Percentiles rank a stretch among this genome's conserved stretches.
phyloP scores from a whole-genome alignment of 2,888 invertebrate genomes.

The Byasa hedistus region DNA sequence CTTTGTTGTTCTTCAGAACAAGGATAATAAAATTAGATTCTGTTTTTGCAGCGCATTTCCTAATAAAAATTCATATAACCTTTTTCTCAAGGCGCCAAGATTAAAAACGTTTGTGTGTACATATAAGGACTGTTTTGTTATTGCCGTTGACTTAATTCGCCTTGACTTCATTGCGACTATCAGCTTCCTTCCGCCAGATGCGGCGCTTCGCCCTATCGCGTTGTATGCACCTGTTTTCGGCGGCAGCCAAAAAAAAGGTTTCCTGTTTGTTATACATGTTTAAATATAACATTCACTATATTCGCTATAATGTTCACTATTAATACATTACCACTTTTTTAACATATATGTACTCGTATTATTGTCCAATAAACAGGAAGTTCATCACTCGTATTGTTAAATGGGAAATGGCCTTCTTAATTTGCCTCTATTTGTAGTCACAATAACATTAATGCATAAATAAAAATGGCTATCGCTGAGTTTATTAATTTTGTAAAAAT shows the following conservation, averaged over 20 bases:
- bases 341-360: too few relatives aligned
- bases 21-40: too few relatives aligned
- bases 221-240: conserved; percentile 29
- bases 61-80: conserved; percentile 30
- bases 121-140: conserved; percentile 39
- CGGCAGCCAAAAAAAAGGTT: conserved; percentile 11
- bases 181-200: conserved; percentile 53
- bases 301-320: not conserved
- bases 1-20: too few relatives aligned
- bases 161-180: conserved; percentile 51
- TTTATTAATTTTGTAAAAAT: not conserved
- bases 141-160: conserved; percentile 41
- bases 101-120: conserved; percentile 36
- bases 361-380: not conserved
- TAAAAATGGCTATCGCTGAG: not conserved
- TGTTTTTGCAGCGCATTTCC: not conserved
- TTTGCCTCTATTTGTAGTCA: not conserved
- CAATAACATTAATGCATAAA: not conserved
- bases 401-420: not conserved
- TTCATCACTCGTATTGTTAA: not conserved
- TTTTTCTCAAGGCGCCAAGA: conserved; percentile 38
- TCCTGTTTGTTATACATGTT: conserved; percentile 10
- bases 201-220: conserved; percentile 26
- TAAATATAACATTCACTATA: conserved; percentile 10
- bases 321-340: not conserved